Evolutionary conservation across 2,113 vertebrate genomes (phyloP), one percentile per base, ranked within the genome.

Genomic region (Otis tarda): DNA sequence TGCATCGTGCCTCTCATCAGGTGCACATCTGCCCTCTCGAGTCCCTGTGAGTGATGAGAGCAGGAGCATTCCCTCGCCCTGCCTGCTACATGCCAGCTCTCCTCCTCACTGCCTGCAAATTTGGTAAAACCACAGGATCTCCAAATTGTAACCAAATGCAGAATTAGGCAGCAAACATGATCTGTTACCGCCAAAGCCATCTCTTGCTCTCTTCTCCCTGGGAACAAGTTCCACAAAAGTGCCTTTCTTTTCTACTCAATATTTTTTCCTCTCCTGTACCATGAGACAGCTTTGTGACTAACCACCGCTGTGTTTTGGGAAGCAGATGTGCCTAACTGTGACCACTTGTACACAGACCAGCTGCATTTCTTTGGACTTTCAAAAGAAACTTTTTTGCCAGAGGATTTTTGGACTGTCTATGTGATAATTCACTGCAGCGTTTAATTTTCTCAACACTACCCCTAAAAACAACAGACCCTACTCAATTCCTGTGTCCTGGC

Each of bases 161-260:
- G n/a, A 1, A 0, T 17, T 49, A 35, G 45, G 15, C 39, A 67
- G 41, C 67, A 79, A 67, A 67, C 22, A 10, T 0, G 2, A 39
- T 27, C 57, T 22, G 15, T 31, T 52, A 22, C 55, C 69, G 20
- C 49, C 60, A 47, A 90, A 74, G 33, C 37, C 33, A 13, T 33
- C 28, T 79, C 15, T 35, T 33, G 9, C 37, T 69, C 55, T 23
- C 21, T 69, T 33, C 30, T 83, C 30, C 55, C 25, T 28, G 11
- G 35, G 7, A 35, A 14, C 43, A 75, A 12, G 10, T 61, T 80
- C 56, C 50, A 53, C 10, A 64, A 37, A 79, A 86, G 61, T 9
- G 15, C 2, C 11, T 63, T 83, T 57, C 27, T 47, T 63, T 83
- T 30, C 61, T 33, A 3, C 9, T 33, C 14, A 25, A 18, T 23